Evolutionary conservation across 2,113 vertebrate species (phyloP), one percentile per base, ranked within the genome.

Genomic region (Gnathonemus echidnorhynchus): DNA sequence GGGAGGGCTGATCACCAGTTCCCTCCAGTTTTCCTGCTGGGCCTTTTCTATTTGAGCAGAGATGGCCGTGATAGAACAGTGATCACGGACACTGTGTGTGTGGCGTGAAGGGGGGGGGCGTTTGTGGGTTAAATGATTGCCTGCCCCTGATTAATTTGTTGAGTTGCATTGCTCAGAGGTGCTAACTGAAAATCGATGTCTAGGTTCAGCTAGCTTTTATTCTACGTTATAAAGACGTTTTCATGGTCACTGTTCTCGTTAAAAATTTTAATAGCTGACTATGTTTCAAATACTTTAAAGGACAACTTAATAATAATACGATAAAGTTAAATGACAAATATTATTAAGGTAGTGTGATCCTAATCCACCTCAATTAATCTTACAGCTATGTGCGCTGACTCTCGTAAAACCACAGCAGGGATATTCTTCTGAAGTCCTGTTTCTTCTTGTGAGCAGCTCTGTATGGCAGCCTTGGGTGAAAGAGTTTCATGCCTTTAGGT

Each of bases 21-120:
- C 62, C 62, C 45, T 11, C 10, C n/a, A 9, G 11, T 27, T n/a
- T 58, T 45, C 56, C 58, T 13, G 62, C 62, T 87, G 62, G 15
- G 53, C n/a, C n/a, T 50, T 45, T 50, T 77, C 80, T 74, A 50
- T 90, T 62, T 86, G 45, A 90, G 15, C 86, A 87, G 86, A 52
- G 39, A 88, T 46, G 62, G 53, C 49, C 15, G 56, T 31, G n/a
- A 70, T 31, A 52, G 56, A 90, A 74, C 7, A 11, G 11, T 5
- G 4, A 62, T 42, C 45, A 1, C 4, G 80, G 31, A 62, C n/a
- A 58, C 5, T n/a, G 46, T 56, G 53, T 7, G 39, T 15, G 80
- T 24, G 89, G 39, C 13, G 3, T 15, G 24, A 13, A 2, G 17
- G 24, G 21, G 74, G 27, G 27, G 31, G 31, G 74, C 1, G 35